phyloP scores from a whole-genome alignment of 2,113 vertebrate genomes.

The Python bivittatus region DNA sequence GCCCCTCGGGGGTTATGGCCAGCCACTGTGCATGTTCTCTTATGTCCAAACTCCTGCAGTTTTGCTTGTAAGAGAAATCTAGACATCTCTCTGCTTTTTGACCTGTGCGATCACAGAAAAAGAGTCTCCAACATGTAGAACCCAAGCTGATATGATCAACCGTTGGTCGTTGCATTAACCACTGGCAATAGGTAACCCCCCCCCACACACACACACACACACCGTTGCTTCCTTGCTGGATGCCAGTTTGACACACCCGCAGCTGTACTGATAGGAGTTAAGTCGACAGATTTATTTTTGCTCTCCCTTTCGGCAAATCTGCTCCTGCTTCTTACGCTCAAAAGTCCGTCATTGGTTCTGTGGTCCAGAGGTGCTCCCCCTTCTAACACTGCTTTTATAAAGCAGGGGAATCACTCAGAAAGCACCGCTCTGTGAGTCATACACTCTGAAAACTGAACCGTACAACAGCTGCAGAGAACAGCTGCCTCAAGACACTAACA shows the following conservation, averaged over 20 bases:
- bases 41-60: background rate
- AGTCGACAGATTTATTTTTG: conserved; percentile 42
- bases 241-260: conserved; percentile 47
- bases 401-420: conserved; percentile 36
- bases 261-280: conserved; percentile 14
- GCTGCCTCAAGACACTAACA: conserved; percentile 50
- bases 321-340: conserved; percentile 27
- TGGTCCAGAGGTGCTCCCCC: conserved; percentile 23
- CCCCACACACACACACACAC: too few species aligned
- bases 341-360: conserved; percentile 32
- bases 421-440: background rate
- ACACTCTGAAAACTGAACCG: background rate
- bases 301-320: conserved; percentile 46
- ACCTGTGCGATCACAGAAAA: background rate
- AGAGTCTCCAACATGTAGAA: background rate
- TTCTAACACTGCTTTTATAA: conserved; percentile 17
- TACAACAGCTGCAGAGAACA: conserved; percentile 47
- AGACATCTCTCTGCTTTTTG: background rate
- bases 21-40: background rate
- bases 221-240: conserved; percentile 43
- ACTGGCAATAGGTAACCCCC: conserved; percentile 59
- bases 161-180: conserved; percentile 63
- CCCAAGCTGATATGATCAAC: conserved; percentile 33
- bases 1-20: background rate
- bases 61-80: background rate